Evolutionary conservation across 1,140 invertebrate genomes (phyloP).

Genomic region (Drosophila burlai): DNA sequence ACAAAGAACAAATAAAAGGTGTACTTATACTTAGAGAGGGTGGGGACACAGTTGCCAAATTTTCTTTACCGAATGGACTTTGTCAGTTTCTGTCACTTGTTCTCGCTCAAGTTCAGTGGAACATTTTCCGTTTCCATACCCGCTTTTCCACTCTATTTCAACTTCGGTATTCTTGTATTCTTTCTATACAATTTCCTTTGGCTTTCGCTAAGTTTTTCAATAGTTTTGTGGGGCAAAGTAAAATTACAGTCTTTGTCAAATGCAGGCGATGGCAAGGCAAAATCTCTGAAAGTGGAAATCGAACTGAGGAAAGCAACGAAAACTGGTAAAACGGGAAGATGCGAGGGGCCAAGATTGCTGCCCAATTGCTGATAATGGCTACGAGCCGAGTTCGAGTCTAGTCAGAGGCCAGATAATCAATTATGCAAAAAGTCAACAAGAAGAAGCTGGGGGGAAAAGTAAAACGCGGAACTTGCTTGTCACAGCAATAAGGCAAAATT

Average conservation of each 20-base stretch:
- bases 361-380: slow-evolving; percentile 23
- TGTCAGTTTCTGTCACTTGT: slow-evolving; percentile 74
- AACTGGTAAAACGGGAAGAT: slow-evolving; percentile 18
- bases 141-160: slow-evolving; percentile 12
- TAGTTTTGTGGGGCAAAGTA: slow-evolving; percentile 46
- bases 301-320: slow-evolving; percentile 23
- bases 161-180: slow-evolving; percentile 15
- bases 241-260: slow-evolving; percentile 74
- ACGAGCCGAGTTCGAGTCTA: slow-evolving; percentile 1
- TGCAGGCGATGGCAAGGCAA: slow-evolving; percentile 54
- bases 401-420: slow-evolving; percentile 66
- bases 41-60: slow-evolving; percentile 29
- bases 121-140: slow-evolving; percentile 46
- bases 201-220: slow-evolving; percentile 17
- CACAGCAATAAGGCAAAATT: slow-evolving; percentile 69
- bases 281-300: slow-evolving; percentile 65
- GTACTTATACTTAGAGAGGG: slow-evolving; percentile 1
- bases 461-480: slow-evolving; percentile 57
- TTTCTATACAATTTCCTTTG: slow-evolving; percentile 16
- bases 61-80: slow-evolving; percentile 60
- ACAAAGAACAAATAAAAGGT: slow-evolving; percentile 4
- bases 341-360: slow-evolving; percentile 15
- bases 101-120: slow-evolving; percentile 50
- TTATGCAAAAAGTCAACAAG: slow-evolving; percentile 67
- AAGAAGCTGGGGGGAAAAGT: slow-evolving; percentile 1